A percentile compares a stretch with the other conserved stretches of the same genome.
Conservation (phyloP, 1,140 invertebrate genomes). For the Hermatobates lingyangjiaoensis region DNA sequence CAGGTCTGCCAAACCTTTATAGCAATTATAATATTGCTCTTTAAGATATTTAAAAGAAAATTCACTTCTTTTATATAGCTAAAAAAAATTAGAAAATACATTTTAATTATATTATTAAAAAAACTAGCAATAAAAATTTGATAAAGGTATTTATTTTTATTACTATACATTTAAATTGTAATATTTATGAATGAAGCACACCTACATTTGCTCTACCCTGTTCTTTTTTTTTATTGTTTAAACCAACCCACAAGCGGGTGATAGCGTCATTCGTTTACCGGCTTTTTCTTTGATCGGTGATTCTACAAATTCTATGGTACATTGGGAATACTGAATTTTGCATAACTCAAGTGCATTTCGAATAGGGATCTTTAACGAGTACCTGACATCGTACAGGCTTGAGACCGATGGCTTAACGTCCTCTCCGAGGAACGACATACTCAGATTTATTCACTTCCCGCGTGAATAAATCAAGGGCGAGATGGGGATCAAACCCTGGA, state of each 20-base stretch:
- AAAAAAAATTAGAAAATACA: background rate
- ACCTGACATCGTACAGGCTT: too few species aligned
- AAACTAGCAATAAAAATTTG: background rate
- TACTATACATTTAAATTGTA: background rate
- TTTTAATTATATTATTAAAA: background rate
- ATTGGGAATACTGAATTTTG: background rate
- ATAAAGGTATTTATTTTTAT: background rate
- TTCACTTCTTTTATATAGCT: background rate
- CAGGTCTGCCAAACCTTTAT: conserved; percentile 26
- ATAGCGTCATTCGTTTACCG: too few species aligned
- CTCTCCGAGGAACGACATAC: background rate
- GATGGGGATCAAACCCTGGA: background rate
- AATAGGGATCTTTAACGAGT: too few species aligned
- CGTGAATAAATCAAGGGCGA: background rate
- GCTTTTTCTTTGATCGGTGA: too few species aligned
- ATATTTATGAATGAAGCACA: background rate
- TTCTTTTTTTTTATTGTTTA: background rate
- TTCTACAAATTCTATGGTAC: too few species aligned
- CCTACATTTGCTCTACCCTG: background rate
- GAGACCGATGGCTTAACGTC: too few species aligned
- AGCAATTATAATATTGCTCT: background rate
- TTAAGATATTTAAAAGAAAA: background rate
- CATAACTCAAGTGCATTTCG: too few species aligned
- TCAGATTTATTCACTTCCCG: background rate
- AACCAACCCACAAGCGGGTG: too few species aligned